Conservation (phyloP, 2,113 vertebrate species). For the Crypturellus undulatus region DNA sequence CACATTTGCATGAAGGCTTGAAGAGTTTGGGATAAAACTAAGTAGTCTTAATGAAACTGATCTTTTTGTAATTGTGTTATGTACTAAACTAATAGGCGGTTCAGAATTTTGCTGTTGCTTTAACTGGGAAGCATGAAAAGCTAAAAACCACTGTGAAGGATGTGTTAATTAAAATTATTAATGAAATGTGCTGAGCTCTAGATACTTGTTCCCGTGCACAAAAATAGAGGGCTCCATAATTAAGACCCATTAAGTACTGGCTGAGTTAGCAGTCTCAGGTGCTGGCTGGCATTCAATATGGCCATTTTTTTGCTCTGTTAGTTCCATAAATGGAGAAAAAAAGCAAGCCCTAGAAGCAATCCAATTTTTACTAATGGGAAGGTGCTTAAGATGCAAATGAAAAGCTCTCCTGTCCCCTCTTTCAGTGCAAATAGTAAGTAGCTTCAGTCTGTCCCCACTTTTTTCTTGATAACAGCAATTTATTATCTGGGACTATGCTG, state of each 20-base stretch:
- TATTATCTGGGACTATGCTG: neutral
- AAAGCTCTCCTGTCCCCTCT: neutral
- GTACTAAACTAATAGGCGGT: neutral
- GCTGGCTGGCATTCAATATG: neutral
- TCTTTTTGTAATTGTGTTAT: neutral
- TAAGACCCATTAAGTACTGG: slow-evolving; percentile 2
- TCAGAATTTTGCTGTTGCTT: slow-evolving; percentile 18
- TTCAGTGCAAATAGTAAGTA: neutral
- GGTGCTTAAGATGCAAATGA: slow-evolving; percentile 44
- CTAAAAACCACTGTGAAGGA: neutral
- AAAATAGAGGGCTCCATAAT: neutral
- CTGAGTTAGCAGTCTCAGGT: slow-evolving; percentile 29
- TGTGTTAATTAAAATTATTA: slow-evolving; percentile 26
- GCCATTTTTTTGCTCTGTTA: neutral
- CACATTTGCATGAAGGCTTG: neutral
- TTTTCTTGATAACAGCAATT: neutral
- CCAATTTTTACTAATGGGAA: neutral
- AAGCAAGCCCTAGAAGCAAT: neutral
- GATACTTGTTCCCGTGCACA: neutral
- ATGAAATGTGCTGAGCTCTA: neutral
- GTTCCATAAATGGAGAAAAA: neutral
- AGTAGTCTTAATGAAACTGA: neutral
- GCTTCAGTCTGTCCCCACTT: neutral
- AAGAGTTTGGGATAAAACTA: neutral
- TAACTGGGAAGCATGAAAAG: slow-evolving; percentile 13